Percentiles rank a stretch among this genome's conserved stretches.
Evolutionary conservation across 2,797 vertebrate genomes (phyloP).

Genomic region (Falco cherrug): DNA sequence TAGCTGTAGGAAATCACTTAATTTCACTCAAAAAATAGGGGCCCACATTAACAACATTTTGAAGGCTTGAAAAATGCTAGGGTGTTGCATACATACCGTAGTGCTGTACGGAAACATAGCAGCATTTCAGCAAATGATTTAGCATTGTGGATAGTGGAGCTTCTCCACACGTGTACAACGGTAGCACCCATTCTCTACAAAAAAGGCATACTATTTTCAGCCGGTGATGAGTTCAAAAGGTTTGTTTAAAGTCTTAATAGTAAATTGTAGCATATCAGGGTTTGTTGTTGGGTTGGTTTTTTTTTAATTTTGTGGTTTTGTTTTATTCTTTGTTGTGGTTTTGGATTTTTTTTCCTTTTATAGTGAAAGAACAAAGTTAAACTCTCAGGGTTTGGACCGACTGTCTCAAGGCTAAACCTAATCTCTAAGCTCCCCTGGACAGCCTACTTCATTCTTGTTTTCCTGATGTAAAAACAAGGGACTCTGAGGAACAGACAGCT

Average conservation of each 20-base stretch:
- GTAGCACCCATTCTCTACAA: background rate
- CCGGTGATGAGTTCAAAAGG: background rate
- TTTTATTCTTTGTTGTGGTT: background rate
- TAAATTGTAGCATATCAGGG: background rate
- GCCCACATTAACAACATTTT: background rate
- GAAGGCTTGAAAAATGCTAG: background rate
- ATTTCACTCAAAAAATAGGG: background rate
- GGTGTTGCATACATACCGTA: accelerated
- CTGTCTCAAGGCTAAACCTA: background rate
- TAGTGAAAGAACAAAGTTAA: background rate
- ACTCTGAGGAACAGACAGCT: background rate
- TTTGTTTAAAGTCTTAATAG: background rate
- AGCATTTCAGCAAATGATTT: background rate
- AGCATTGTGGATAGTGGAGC: background rate
- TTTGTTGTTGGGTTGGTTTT: too few relatives aligned
- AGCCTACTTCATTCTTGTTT: background rate
- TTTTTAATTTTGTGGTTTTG: background rate
- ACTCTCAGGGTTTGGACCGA: background rate
- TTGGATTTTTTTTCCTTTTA: background rate
- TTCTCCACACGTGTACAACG: background rate
- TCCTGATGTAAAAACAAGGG: background rate
- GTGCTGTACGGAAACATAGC: background rate
- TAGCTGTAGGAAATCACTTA: background rate
- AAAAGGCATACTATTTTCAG: background rate
- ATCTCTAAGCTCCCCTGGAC: background rate